Base-by-base conservation (phyloP, 1,140 invertebrate species). In the Achroia grisella region DNA sequence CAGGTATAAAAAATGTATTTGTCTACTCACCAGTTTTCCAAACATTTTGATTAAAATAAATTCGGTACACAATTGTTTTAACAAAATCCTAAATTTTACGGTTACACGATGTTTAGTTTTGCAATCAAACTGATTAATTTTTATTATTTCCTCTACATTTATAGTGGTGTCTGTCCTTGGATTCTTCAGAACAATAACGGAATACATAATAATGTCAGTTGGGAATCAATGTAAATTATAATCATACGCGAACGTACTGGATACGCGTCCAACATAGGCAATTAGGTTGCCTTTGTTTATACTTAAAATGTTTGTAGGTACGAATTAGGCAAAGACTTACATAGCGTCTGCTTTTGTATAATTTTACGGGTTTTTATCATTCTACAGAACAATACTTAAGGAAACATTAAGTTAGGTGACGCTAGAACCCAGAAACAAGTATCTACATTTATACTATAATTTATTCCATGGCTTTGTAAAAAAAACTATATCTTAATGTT, bases 141-240 rank as follows among this genome's bases (percentile, higher is more conserved):
- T 70, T 69, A 64, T 64, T 52, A 64, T 65, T 65, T 60, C 57
- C 33, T 52, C 57, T 65, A 65, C 58, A 74, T 83, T 77, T 83
- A 80, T 80, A 80, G 53, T 39, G 34, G 42, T 23, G 12, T 17
- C 12, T 56, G 76, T 80, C 79, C 76, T 80, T 80, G 75, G 62
- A 44, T 39, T 44, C 40, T 34, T 40, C 61, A 50, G 52, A 60
- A 71, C 65, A 71, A 73, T 71, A 75, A 73, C 61, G 62, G 57
- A 78, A 62, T 62, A 67, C 65, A 71, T 62, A 70, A 28, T 48
- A 56, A 57, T 61, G 62, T 65, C 56, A 52, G 55, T 53, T 65
- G 66, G 69, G 64, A 82, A 73, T 61, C 54, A 52, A 80, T 77
- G 71, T 78, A 73, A 78, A 77, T 78, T 71, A 76, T 57, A 45